Evolutionary conservation across 2,113 vertebrate genomes (phyloP).

Genomic region (Peucedramus taeniatus): DNA sequence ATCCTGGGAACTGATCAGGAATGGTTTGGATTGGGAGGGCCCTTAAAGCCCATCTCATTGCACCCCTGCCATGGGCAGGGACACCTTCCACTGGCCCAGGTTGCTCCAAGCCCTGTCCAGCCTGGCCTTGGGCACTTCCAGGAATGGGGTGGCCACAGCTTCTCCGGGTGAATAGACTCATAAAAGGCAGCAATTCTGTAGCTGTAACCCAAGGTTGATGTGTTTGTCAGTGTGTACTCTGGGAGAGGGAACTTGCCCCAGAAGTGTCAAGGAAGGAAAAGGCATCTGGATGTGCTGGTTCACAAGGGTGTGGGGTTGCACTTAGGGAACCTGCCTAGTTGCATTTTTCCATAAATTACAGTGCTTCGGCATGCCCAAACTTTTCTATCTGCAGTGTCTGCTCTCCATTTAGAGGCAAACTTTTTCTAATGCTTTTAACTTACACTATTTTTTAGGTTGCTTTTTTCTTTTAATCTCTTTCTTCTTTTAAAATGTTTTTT

Average conservation of each 20-base stretch:
- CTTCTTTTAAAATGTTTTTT: background rate
- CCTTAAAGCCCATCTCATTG: background rate
- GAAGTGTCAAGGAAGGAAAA: background rate
- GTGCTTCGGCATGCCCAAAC: background rate
- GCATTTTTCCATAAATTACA: background rate
- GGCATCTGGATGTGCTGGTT: background rate
- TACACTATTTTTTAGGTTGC: background rate
- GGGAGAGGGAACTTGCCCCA: background rate
- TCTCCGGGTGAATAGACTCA: background rate
- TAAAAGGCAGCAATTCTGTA: background rate
- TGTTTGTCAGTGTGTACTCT: background rate
- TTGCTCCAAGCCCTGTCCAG: rapidly evolving
- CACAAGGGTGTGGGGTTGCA: background rate
- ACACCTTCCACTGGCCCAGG: background rate
- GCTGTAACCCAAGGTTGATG: background rate
- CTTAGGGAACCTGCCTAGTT: background rate
- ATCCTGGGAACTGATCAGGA: background rate
- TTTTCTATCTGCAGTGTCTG: background rate
- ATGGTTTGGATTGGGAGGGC: background rate
- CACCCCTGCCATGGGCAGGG: background rate
- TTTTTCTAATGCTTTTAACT: background rate
- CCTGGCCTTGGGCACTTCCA: background rate
- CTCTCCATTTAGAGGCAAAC: background rate
- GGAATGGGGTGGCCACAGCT: background rate
- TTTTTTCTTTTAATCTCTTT: background rate